phyloP scores from a whole-genome alignment of 2,113 vertebrate species.

The Columba livia region DNA sequence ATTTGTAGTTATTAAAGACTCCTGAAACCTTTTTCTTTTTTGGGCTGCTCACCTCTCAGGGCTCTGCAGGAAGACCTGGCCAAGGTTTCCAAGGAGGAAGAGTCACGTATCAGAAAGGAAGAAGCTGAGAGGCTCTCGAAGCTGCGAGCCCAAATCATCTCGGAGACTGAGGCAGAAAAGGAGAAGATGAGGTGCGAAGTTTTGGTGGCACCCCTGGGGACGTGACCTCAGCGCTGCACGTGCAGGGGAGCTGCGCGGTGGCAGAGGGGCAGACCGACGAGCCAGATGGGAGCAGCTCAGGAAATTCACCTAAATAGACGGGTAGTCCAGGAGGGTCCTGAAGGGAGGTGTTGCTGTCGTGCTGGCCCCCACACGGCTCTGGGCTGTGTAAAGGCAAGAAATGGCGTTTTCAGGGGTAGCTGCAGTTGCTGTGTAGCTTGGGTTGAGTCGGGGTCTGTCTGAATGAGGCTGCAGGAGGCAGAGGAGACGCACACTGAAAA shows the following conservation, averaged over 20 bases:
- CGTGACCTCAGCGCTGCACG: background rate
- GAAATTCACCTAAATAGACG: fast-evolving
- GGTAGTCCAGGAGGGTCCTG: no score
- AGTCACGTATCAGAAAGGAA: constrained; percentile 72
- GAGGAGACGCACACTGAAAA: no score
- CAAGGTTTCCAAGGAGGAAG: constrained; percentile 65
- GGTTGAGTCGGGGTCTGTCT: no score
- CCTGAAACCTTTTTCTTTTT: no score
- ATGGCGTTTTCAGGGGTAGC: no score
- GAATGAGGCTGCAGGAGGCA: no score
- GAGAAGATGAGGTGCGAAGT: constrained; percentile 78
- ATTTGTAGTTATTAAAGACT: no score
- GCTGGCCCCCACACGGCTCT: background rate
- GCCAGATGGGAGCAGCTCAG: background rate
- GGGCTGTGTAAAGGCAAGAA: background rate
- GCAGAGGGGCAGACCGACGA: fast-evolving
- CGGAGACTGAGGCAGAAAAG: constrained; percentile 62
- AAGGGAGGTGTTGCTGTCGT: background rate
- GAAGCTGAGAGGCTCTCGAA: constrained; percentile 55
- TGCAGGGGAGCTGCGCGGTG: background rate
- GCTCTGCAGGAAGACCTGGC: constrained; percentile 71
- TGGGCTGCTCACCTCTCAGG: constrained; percentile 56
- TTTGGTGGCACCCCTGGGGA: background rate
- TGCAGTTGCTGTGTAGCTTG: no score
- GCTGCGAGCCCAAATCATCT: constrained; percentile 63